phyloP scores from a whole-genome alignment of 2,113 vertebrate species.

The Isurus oxyrinchus region DNA sequence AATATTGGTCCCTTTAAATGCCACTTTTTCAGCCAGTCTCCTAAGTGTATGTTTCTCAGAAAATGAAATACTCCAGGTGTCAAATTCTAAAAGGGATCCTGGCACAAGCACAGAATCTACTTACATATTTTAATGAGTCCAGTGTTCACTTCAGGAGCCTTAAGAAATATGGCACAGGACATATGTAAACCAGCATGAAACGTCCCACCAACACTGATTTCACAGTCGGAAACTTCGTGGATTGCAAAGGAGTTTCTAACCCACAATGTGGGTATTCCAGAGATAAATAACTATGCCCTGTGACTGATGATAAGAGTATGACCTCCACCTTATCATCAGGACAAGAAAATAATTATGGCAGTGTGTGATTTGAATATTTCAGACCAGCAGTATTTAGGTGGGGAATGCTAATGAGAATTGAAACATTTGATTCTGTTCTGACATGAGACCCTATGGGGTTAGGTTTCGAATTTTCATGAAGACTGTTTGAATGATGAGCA shows the following conservation, averaged over 20 bases:
- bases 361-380: not conserved
- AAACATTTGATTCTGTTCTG: not conserved
- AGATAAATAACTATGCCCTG: not conserved
- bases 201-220: too few species aligned
- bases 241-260: too few species aligned
- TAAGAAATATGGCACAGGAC: too few species aligned
- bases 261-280: too few species aligned
- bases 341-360: not conserved
- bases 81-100: not conserved
- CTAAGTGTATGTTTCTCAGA: not conserved
- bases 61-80: not conserved
- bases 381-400: not conserved
- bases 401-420: not conserved
- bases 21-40: not conserved
- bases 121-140: not conserved
- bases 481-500: not conserved
- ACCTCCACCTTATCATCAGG: not conserved
- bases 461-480: not conserved
- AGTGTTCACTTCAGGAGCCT: not conserved
- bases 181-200: too few species aligned
- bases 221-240: too few species aligned
- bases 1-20: not conserved
- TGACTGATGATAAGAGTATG: not conserved
- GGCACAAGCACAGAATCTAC: not conserved
- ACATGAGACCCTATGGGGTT: not conserved